Evolutionary conservation across 2,888 invertebrate genomes (phyloP).

Genomic region (Agelastica alni): DNA sequence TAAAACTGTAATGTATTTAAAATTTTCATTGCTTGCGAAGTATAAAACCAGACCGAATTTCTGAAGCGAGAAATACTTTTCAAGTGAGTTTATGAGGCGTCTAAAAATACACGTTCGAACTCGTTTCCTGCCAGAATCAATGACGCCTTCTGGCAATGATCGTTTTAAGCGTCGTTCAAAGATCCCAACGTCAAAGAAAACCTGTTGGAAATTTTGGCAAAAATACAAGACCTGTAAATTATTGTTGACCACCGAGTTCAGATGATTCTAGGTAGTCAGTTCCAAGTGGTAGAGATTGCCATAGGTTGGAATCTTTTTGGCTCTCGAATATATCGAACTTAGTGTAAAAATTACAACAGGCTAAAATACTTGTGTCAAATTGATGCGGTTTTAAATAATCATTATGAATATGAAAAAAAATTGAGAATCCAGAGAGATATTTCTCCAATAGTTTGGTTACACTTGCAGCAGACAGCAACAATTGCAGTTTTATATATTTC

Average conservation of each 20-base stretch:
- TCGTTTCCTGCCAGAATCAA: constrained; percentile 30
- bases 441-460: no score
- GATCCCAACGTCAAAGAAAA: constrained; percentile 41
- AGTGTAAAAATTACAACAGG: constrained; percentile 1
- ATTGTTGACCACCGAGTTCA: constrained; percentile 19
- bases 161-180: constrained; percentile 34
- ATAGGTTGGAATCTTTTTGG: constrained; percentile 17
- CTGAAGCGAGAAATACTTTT: constrained; percentile 17
- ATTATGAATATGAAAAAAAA: no score
- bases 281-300: not conserved
- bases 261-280: constrained; percentile 17
- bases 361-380: not conserved
- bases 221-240: constrained; percentile 29
- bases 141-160: constrained; percentile 23
- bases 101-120: constrained; percentile 31
- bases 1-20: no score
- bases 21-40: not conserved
- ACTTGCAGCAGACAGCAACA: no score
- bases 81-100: constrained; percentile 19
- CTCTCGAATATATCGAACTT: not conserved
- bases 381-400: no score
- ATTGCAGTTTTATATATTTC: no score
- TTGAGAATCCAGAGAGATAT: no score
- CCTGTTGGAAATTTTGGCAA: constrained; percentile 43
- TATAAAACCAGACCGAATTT: not conserved